Evolutionary conservation across 2,113 vertebrate species (phyloP).

Genomic region (Hypanus sabinus): DNA sequence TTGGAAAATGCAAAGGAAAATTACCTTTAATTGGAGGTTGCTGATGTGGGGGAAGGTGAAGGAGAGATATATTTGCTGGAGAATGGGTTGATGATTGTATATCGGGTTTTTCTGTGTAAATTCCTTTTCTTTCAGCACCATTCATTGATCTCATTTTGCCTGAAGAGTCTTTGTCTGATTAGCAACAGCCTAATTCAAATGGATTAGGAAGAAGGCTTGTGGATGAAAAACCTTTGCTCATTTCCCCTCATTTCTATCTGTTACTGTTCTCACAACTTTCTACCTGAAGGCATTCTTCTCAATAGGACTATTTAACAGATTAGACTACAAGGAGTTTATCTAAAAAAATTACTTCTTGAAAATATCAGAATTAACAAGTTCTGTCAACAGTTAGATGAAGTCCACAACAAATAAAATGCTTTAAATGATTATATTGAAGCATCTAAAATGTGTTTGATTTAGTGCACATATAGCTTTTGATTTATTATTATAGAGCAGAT

Average conservation of each 20-base stretch:
- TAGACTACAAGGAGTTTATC: not conserved
- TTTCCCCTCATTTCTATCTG: not conserved
- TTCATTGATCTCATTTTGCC: constrained; percentile 29
- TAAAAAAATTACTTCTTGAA: not conserved
- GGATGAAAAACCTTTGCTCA: constrained; percentile 30
- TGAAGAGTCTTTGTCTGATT: constrained; percentile 13
- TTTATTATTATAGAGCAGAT: not conserved
- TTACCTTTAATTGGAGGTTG: constrained; percentile 30
- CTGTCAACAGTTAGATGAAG: not conserved
- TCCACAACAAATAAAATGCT: not conserved
- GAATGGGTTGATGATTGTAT: not conserved
- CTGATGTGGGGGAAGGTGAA: not conserved
- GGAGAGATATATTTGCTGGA: not conserved
- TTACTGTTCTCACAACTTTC: not conserved
- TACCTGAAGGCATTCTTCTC: not conserved
- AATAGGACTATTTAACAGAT: not conserved
- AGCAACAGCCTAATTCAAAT: constrained; percentile 22
- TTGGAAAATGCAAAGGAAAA: constrained; percentile 27
- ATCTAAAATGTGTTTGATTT: constrained; percentile 1
- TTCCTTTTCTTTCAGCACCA: constrained; percentile 34
- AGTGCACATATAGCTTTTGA: not conserved
- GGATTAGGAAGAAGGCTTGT: constrained; percentile 7
- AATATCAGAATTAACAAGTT: not conserved
- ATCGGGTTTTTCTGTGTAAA: not conserved
- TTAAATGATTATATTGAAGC: not conserved